Conservation (phyloP, 1,140 invertebrate species). For the Trichoplusia ni region DNA sequence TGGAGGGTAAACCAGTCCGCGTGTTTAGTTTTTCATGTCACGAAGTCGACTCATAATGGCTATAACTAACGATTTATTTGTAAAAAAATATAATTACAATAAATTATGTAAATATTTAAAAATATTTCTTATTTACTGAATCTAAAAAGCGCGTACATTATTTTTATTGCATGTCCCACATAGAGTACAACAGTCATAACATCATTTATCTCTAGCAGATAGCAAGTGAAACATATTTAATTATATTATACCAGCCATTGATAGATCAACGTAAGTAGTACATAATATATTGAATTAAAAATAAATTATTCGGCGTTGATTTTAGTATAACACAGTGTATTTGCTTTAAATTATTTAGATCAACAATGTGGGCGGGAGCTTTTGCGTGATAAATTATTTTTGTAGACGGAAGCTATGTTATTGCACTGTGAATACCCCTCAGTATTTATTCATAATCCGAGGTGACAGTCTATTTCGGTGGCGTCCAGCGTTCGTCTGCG, state of each 20-base stretch:
- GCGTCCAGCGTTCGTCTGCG: slow-evolving; percentile 35
- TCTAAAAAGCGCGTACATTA: not conserved
- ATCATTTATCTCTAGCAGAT: slow-evolving; percentile 10
- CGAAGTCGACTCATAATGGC: too few species aligned
- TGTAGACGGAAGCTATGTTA: slow-evolving; percentile 40
- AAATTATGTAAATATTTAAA: too few species aligned
- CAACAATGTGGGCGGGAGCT: slow-evolving; percentile 34
- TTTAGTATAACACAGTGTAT: slow-evolving; percentile 6
- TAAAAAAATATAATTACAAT: too few species aligned
- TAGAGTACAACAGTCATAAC: not conserved
- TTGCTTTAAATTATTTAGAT: slow-evolving; percentile 24
- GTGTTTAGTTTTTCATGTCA: too few species aligned
- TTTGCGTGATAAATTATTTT: slow-evolving; percentile 50
- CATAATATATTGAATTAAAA: not conserved
- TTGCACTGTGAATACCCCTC: slow-evolving; percentile 53
- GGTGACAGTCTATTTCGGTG: slow-evolving; percentile 67
- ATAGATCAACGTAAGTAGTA: not conserved
- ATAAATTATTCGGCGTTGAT: slow-evolving; percentile 3
- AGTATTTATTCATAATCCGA: slow-evolving; percentile 68
- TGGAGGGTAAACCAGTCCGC: too few species aligned
- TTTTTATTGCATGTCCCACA: not conserved
- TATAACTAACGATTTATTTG: too few species aligned
- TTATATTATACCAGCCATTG: not conserved
- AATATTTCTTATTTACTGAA: too few species aligned
- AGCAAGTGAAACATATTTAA: slow-evolving; percentile 1